Evolutionary conservation across 1,140 invertebrate genomes (phyloP).

Genomic region (Drosophila quadrilineata): DNA sequence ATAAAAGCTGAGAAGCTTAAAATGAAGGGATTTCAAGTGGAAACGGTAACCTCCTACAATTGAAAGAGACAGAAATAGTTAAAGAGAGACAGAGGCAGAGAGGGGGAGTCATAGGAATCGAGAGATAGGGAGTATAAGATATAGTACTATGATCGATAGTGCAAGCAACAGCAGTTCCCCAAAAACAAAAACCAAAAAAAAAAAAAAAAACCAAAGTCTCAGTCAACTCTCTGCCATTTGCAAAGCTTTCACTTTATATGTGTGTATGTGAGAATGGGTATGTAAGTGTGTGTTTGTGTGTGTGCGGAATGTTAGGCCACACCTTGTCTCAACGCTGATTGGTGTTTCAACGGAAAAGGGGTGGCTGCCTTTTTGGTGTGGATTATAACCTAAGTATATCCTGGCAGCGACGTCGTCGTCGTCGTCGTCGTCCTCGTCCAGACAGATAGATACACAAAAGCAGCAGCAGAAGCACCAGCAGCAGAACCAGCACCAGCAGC

Average conservation of each 20-base stretch:
- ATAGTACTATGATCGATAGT: conserved; percentile 15
- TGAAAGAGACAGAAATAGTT: background rate
- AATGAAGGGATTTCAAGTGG: conserved; percentile 56
- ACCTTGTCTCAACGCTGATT: conserved; percentile 77
- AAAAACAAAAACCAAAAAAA: background rate
- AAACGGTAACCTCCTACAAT: conserved; percentile 71
- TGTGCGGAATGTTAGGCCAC: conserved; percentile 57
- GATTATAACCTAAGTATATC: conserved; percentile 79
- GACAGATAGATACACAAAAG: conserved; percentile 65
- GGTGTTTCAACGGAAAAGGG: conserved; percentile 64
- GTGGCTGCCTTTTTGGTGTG: conserved; percentile 56
- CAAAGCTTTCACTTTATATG: conserved; percentile 37
- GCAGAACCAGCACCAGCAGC: background rate
- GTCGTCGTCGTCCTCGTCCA: conserved; percentile 40
- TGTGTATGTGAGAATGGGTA: background rate
- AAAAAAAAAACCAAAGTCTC: background rate
- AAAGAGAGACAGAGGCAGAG: background rate
- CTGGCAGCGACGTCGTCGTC: conserved; percentile 46
- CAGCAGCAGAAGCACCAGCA: conserved; percentile 1
- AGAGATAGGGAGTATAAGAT: conserved; percentile 7
- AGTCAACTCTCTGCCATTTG: conserved; percentile 45
- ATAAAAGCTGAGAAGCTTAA: conserved; percentile 10
- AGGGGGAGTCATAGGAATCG: background rate
- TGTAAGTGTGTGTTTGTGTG: conserved; percentile 2
- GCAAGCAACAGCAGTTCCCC: conserved; percentile 11